Percentiles rank a stretch among this genome's conserved stretches.
Evolutionary conservation across 2,113 vertebrate genomes (phyloP).

Genomic region (Dendropsophus ebraccatus): DNA sequence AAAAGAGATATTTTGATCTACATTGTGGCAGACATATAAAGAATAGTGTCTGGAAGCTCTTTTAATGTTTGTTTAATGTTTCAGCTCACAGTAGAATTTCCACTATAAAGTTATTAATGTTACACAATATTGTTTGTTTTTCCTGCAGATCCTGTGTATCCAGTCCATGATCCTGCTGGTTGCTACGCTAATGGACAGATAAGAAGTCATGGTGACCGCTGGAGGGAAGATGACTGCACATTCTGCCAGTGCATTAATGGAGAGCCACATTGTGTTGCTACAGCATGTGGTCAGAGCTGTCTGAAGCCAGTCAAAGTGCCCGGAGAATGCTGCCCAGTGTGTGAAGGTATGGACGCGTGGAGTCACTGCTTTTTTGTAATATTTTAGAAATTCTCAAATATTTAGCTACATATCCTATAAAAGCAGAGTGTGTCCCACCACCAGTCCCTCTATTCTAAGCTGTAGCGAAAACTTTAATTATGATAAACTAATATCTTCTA

Average conservation of each 20-base stretch:
- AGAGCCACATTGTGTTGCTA: constrained; percentile 82
- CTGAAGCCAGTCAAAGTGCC: constrained; percentile 87
- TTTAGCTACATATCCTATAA: background rate
- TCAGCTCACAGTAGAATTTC: background rate
- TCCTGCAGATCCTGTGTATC: constrained; percentile 79
- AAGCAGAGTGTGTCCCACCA: background rate
- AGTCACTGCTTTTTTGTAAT: background rate
- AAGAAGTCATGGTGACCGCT: constrained; percentile 86
- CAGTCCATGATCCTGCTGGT: constrained; percentile 82
- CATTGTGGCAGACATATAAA: too few species aligned
- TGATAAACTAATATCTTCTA: too few species aligned
- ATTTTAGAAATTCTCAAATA: background rate
- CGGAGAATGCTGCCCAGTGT: constrained; percentile 87
- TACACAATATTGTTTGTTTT: constrained; percentile 48
- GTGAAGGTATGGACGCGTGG: constrained; percentile 76
- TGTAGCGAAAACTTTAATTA: too few species aligned
- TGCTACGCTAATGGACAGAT: constrained; percentile 89
- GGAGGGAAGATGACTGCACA: constrained; percentile 89
- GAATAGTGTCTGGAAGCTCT: too few species aligned
- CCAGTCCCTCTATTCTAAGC: too few species aligned
- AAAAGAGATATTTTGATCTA: too few species aligned
- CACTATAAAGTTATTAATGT: background rate
- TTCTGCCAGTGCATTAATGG: constrained; percentile 91
- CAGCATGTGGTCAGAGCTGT: constrained; percentile 86
- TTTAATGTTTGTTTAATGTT: too few species aligned